Conservation (phyloP, 92 coral and sea anemone species). For the Blastomussa wellsi region DNA sequence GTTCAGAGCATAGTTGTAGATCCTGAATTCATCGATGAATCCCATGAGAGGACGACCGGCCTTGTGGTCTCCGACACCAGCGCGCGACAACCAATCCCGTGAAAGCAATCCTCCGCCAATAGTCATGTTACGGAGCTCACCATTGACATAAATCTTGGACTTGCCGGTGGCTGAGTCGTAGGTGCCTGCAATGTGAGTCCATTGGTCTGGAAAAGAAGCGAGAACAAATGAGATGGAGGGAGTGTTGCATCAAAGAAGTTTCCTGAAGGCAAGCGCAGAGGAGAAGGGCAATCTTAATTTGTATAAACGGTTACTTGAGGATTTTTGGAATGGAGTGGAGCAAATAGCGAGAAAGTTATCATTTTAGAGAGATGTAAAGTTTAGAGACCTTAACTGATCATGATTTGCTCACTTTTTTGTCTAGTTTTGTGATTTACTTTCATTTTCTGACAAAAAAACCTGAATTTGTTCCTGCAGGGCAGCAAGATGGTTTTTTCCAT, state of each 20-base stretch:
- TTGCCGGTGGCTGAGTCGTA: conserved; percentile 93
- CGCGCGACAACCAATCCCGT: conserved; percentile 93
- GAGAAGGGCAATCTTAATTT: neutral
- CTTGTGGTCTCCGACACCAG: conserved; percentile 99
- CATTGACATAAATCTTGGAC: conserved; percentile 90
- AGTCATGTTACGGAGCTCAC: conserved; percentile 95
- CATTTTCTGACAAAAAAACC: neutral
- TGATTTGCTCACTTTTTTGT: neutral
- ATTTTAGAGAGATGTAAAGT: neutral
- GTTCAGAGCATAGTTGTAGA: conserved; percentile 92
- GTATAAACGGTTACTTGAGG: too few species aligned
- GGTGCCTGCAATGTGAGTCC: conserved; percentile 96
- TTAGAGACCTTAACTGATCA: neutral
- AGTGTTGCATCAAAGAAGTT: neutral
- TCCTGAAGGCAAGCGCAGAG: neutral
- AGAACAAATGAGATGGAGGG: neutral
- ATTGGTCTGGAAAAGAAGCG: conserved; percentile 53
- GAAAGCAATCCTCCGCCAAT: conserved; percentile 85
- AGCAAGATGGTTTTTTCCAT: neutral
- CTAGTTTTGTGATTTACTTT: neutral
- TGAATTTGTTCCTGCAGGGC: neutral
- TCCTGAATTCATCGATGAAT: conserved; percentile 93
- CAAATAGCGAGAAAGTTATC: too few species aligned
- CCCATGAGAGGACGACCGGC: conserved; percentile 91
- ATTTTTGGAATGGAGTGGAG: too few species aligned